phyloP scores from a whole-genome alignment of 2,888 invertebrate genomes.

The Augochlorella aurata region DNA sequence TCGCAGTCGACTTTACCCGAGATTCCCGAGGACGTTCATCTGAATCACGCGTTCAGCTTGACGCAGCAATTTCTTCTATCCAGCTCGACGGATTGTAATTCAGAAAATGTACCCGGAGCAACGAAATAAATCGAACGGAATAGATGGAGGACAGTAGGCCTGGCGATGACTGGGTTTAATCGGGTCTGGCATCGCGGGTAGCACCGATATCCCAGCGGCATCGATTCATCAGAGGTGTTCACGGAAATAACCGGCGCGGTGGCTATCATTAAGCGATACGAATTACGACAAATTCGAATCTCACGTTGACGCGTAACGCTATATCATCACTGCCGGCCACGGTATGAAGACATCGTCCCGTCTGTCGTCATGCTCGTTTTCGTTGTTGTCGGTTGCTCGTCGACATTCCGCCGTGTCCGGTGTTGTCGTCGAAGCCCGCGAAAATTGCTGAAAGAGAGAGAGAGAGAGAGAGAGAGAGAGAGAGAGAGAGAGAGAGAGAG shows the following conservation, averaged over 20 bases:
- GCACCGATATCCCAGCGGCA: slow-evolving; percentile 48
- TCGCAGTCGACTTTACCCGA: no score
- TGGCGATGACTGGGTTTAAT: slow-evolving; percentile 36
- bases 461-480: no score
- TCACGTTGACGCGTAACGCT: slow-evolving; percentile 73
- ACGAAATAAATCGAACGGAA: slow-evolving; percentile 37
- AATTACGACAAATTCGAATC: slow-evolving; percentile 77
- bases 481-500: slow-evolving; percentile 5
- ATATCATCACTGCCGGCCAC: slow-evolving; percentile 69
- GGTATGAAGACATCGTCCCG: slow-evolving; percentile 69
- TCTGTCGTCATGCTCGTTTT: slow-evolving; percentile 46
- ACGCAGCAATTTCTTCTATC: neutral
- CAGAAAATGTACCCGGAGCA: slow-evolving; percentile 18
- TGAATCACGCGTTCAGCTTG: no score
- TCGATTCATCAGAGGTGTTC: slow-evolving; percentile 58
- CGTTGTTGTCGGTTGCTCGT: slow-evolving; percentile 49
- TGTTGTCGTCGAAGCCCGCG: slow-evolving; percentile 32
- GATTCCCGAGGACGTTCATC: no score
- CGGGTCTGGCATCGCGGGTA: slow-evolving; percentile 23
- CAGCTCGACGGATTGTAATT: slow-evolving; percentile 10
- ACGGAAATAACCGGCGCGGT: slow-evolving; percentile 58
- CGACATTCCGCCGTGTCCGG: slow-evolving; percentile 36
- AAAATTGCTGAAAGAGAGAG: neutral
- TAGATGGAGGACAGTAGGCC: slow-evolving; percentile 31
- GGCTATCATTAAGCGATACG: slow-evolving; percentile 69